Evolutionary conservation across 2,797 vertebrate genomes (phyloP).

Genomic region (Gephyroberyx darwinii): DNA sequence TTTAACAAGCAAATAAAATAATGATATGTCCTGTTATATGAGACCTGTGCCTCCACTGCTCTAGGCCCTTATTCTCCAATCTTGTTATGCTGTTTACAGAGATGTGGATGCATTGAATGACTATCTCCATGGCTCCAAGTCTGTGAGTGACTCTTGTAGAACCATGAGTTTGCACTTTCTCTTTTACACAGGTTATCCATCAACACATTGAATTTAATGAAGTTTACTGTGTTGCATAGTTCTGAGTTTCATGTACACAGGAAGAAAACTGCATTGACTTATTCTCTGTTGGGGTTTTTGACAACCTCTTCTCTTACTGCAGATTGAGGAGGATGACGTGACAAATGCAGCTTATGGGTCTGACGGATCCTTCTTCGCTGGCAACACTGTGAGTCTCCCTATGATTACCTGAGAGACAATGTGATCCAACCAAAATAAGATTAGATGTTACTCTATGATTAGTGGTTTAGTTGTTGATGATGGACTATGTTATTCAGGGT

Average conservation of each 20-base stretch:
- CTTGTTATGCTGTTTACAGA: slow-evolving; percentile 75
- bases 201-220: not conserved
- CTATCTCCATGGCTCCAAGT: slow-evolving; percentile 97
- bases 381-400: slow-evolving; percentile 86
- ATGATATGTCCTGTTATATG: not conserved
- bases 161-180: not conserved
- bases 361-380: slow-evolving; percentile 92
- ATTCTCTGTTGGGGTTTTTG: not conserved
- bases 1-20: not conserved
- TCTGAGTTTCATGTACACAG: not conserved
- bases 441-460: not conserved
- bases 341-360: slow-evolving; percentile 91
- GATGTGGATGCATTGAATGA: slow-evolving; percentile 97
- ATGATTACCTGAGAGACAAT: not conserved
- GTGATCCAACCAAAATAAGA: slow-evolving; percentile 20
- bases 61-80: not conserved
- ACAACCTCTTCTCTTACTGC: slow-evolving; percentile 41
- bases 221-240: not conserved
- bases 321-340: slow-evolving; percentile 94
- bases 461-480: slow-evolving; percentile 9
- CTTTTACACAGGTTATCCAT: not conserved
- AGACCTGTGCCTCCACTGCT: no score
- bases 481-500: not conserved
- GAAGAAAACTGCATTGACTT: not conserved
- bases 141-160: slow-evolving; percentile 85